Conservation (phyloP, 1,140 invertebrate genomes). For the Drosophila parvula region DNA sequence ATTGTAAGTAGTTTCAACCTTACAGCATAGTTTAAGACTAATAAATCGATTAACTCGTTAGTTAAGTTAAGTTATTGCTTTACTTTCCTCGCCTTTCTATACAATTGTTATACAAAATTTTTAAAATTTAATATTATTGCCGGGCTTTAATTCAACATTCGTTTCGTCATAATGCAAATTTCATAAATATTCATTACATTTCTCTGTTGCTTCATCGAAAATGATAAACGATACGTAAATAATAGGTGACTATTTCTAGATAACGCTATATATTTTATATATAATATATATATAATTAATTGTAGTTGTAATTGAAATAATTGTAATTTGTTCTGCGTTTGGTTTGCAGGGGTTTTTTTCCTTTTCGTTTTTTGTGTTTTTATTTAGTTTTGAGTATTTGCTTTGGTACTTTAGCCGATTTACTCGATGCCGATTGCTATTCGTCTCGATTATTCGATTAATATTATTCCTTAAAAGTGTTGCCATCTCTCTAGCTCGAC, state of each 20-base stretch:
- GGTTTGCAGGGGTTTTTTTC: conserved; percentile 52
- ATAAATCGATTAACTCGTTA: conserved; percentile 76
- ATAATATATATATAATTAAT: conserved; percentile 39
- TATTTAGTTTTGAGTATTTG: conserved; percentile 79
- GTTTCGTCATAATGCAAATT: conserved; percentile 47
- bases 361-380: conserved; percentile 46
- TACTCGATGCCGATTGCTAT: conserved; percentile 74
- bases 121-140: conserved; percentile 80
- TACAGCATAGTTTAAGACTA: conserved; percentile 65
- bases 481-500: conserved; percentile 37
- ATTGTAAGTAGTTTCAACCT: conserved; percentile 78
- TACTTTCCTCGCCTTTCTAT: conserved; percentile 58
- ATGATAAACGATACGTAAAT: conserved; percentile 53
- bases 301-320: conserved; percentile 75
- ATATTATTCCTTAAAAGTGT: conserved; percentile 63
- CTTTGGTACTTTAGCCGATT: conserved; percentile 84
- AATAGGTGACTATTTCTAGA: conserved; percentile 63
- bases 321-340: conserved; percentile 58
- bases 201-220: conserved; percentile 13
- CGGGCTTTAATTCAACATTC: conserved; percentile 66
- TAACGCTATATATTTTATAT: conserved; percentile 55
- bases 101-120: conserved; percentile 81
- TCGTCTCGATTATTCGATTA: conserved; percentile 58
- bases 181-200: conserved; percentile 53
- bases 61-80: conserved; percentile 78